Conservation (phyloP, 2,113 vertebrate species). For the Alligator sinensis region DNA sequence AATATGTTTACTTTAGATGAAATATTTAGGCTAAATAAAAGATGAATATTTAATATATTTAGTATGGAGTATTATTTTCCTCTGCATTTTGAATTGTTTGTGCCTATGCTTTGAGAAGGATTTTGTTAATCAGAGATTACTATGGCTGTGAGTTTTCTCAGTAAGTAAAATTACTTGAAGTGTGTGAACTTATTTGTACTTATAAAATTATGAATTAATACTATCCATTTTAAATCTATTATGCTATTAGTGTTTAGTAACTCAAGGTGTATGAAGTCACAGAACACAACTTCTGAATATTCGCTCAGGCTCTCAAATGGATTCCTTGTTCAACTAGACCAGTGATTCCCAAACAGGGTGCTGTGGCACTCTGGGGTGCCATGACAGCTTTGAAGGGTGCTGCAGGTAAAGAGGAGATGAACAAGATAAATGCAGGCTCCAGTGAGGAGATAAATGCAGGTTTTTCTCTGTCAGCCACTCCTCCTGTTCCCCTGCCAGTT, state of each 20-base stretch:
- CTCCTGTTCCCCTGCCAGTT: too few species aligned
- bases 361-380: too few species aligned
- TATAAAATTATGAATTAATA: not conserved
- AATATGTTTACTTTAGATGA: not conserved
- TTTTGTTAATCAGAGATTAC: not conserved
- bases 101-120: not conserved
- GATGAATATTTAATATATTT: not conserved
- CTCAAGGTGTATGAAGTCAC: not conserved
- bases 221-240: not conserved
- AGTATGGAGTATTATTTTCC: not conserved
- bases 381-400: not conserved
- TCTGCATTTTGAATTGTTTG: not conserved
- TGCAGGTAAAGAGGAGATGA: too few species aligned
- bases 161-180: not conserved
- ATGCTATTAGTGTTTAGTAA: not conserved
- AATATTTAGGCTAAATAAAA: not conserved
- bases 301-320: not conserved
- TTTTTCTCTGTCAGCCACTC: too few species aligned
- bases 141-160: not conserved
- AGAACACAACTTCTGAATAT: not conserved
- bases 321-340: not conserved
- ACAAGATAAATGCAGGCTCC: too few species aligned
- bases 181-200: not conserved
- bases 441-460: too few species aligned
- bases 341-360: too few species aligned